phyloP scores from a whole-genome alignment of 1,140 invertebrate species.

The Meteorus sp. region DNA sequence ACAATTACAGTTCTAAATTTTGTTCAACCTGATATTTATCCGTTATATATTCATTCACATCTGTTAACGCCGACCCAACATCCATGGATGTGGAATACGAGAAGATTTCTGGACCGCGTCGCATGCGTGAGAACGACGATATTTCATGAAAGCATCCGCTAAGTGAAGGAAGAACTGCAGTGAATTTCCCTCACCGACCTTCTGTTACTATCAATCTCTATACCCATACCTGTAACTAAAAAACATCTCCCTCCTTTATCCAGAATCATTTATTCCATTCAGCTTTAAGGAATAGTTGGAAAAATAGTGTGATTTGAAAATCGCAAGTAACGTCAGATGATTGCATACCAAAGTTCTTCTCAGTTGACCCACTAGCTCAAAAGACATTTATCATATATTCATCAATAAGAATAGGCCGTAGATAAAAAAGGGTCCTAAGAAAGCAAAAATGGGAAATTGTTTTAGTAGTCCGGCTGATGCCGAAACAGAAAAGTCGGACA shows the following conservation, averaged over 20 bases:
- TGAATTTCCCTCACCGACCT: too few species aligned
- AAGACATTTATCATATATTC: too few species aligned
- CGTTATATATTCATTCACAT: slow-evolving; percentile 6
- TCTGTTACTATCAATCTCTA: too few species aligned
- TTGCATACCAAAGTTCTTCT: too few species aligned
- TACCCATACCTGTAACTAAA: too few species aligned
- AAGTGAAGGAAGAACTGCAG: too few species aligned
- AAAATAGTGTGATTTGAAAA: not conserved
- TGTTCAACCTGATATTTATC: slow-evolving; percentile 2
- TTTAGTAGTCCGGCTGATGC: slow-evolving; percentile 69
- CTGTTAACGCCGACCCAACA: not conserved
- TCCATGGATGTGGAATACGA: slow-evolving; percentile 12
- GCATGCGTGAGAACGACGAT: slow-evolving; percentile 19
- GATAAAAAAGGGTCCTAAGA: too few species aligned
- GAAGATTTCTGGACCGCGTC: slow-evolving; percentile 13
- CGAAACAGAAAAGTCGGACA: slow-evolving; percentile 66
- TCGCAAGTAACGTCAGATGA: slow-evolving; percentile 6
- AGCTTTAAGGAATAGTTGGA: not conserved
- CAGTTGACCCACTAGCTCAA: too few species aligned
- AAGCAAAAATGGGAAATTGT: slow-evolving; percentile 69
- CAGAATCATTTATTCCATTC: not conserved
- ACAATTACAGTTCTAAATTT: not conserved
- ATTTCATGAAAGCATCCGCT: too few species aligned
- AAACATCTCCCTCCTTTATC: too few species aligned
- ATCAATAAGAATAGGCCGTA: too few species aligned